Percentiles rank a stretch among this genome's conserved stretches.
Evolutionary conservation across 2,113 vertebrate genomes (phyloP).

Genomic region (Gopherus flavomarginatus): DNA sequence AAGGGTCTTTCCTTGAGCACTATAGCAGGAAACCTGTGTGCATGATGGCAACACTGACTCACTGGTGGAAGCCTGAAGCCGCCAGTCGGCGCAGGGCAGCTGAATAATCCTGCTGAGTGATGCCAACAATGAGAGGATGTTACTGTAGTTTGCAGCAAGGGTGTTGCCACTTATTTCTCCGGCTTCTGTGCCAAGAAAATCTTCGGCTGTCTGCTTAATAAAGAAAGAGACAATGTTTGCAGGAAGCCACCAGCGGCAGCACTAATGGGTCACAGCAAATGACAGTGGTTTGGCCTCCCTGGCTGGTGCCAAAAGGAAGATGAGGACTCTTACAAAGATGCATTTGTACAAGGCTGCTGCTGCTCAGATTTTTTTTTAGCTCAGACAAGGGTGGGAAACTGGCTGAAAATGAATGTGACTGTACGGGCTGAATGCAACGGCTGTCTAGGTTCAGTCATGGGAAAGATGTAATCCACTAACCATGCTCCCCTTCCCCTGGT

Average conservation of each 20-base stretch:
- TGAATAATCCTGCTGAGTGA: conserved; percentile 67
- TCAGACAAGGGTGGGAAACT: conserved; percentile 10
- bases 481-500: background rate
- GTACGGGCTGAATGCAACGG: background rate
- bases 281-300: background rate
- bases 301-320: background rate
- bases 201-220: background rate
- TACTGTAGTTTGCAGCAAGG: conserved; percentile 44
- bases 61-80: conserved; percentile 59
- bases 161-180: conserved; percentile 65
- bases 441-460: background rate
- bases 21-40: conserved; percentile 59
- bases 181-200: conserved; percentile 13
- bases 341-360: fast-evolving
- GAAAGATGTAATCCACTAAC: background rate
- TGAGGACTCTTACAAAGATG: background rate
- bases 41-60: background rate
- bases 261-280: background rate
- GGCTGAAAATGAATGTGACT: background rate
- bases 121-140: conserved; percentile 77
- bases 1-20: conserved; percentile 67
- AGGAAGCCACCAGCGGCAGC: conserved; percentile 37
- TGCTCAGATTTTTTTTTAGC: background rate
- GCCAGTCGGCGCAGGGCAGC: conserved; percentile 66
- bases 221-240: conserved; percentile 41